Conservation (phyloP, 2,113 vertebrate genomes). For the Hippocampus mohnikei region DNA sequence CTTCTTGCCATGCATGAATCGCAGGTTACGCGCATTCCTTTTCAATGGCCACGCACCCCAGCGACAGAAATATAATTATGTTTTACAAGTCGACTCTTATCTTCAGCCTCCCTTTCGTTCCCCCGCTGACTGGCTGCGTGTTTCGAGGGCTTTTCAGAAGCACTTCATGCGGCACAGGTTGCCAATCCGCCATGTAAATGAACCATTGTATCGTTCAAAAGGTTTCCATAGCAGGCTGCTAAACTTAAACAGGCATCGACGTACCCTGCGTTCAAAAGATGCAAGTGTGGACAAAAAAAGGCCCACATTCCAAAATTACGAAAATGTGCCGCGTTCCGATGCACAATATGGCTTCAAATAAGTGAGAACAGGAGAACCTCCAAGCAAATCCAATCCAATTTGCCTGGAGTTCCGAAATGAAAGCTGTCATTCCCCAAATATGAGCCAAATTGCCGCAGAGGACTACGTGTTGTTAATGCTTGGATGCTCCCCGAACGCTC, state of each 20-base stretch:
- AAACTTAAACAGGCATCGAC: constrained; percentile 45
- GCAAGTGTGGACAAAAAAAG: constrained; percentile 11
- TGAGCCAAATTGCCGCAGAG: not conserved
- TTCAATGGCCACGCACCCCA: constrained; percentile 54
- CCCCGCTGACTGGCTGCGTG: constrained; percentile 43
- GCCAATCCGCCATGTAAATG: constrained; percentile 53
- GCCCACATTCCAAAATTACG: constrained; percentile 18
- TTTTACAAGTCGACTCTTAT: constrained; percentile 74
- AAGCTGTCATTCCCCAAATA: not conserved
- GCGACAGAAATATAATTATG: constrained; percentile 74
- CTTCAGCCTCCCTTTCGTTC: constrained; percentile 65
- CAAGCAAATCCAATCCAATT: not conserved
- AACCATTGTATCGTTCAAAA: constrained; percentile 62
- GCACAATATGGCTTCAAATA: constrained; percentile 7
- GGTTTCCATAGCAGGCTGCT: constrained; percentile 36
- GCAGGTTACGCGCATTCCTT: constrained; percentile 71
- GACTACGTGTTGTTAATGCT: constrained; percentile 11
- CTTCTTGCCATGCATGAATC: constrained; percentile 70
- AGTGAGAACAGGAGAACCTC: constrained; percentile 5
- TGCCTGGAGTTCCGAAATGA: not conserved
- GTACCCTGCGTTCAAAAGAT: constrained; percentile 5
- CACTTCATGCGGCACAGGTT: constrained; percentile 59
- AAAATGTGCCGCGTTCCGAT: constrained; percentile 26
- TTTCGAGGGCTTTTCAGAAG: constrained; percentile 64
- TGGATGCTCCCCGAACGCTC: constrained; percentile 26